Percentiles rank a stretch among this genome's conserved stretches.
phyloP scores from a whole-genome alignment of 2,113 vertebrate genomes.

The Brachionichthys hirsutus region DNA sequence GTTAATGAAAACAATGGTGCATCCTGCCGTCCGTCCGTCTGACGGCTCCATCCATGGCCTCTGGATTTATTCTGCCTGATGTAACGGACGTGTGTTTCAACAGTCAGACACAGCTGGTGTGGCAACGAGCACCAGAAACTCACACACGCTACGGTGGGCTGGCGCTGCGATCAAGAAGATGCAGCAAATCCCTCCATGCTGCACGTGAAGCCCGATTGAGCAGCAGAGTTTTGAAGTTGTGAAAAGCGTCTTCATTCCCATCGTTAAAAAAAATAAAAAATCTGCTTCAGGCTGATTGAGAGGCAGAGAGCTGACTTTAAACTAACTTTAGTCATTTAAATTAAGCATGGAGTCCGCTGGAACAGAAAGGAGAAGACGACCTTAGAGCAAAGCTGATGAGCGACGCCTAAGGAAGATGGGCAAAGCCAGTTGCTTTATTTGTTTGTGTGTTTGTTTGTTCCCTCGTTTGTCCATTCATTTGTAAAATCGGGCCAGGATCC shows the following conservation, averaged over 20 bases:
- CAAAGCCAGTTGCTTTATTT: too few species aligned
- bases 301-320: not conserved
- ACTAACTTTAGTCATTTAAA: too few species aligned
- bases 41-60: too few species aligned
- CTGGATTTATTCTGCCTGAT: slow-evolving; percentile 15
- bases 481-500: too few species aligned
- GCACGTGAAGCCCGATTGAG: slow-evolving; percentile 1
- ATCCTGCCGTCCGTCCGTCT: slow-evolving; percentile 13
- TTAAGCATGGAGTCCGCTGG: too few species aligned
- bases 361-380: too few species aligned
- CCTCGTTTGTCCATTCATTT: too few species aligned
- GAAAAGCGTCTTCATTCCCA: slow-evolving; percentile 7
- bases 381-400: too few species aligned
- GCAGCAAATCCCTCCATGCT: not conserved
- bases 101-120: too few species aligned
- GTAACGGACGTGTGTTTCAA: slow-evolving; percentile 15
- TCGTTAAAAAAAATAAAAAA: slow-evolving; percentile 1
- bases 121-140: slow-evolving; percentile 12
- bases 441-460: too few species aligned
- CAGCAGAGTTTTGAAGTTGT: slow-evolving; percentile 11
- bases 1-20: not conserved
- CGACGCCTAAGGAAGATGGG: too few species aligned
- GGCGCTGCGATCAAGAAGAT: slow-evolving; percentile 32
- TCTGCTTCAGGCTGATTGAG: not conserved
- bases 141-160: slow-evolving; percentile 7